phyloP scores from a whole-genome alignment of 2,888 invertebrate species.

The Aphodius sticticus region DNA sequence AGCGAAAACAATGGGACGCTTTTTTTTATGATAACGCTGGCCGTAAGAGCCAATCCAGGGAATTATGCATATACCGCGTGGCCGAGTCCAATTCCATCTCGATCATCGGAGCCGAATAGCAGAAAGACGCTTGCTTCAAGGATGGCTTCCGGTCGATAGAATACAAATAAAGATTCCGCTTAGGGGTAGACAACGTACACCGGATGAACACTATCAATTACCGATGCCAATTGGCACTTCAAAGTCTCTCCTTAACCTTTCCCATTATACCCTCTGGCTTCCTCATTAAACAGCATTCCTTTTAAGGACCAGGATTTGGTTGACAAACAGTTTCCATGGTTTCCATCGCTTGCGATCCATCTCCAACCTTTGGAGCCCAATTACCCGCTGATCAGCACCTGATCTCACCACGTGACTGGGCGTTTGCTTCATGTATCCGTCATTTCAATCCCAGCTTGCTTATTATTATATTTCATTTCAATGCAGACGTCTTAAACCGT shows the following conservation, averaged over 20 bases:
- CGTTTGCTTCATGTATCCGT: too few relatives aligned
- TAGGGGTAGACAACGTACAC: too few relatives aligned
- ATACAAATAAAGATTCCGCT: not conserved
- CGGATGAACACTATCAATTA: not conserved
- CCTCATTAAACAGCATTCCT: too few relatives aligned
- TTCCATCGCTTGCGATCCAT: too few relatives aligned
- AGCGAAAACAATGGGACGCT: not conserved
- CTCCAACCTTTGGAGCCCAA: too few relatives aligned
- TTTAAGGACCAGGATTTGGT: too few relatives aligned
- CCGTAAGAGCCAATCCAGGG: not conserved
- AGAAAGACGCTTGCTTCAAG: not conserved
- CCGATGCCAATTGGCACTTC: not conserved
- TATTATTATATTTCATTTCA: too few relatives aligned
- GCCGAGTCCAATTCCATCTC: not conserved
- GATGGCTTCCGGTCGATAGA: not conserved
- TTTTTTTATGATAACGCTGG: not conserved
- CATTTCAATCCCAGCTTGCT: too few relatives aligned
- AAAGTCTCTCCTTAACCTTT: not conserved
- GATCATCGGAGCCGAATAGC: not conserved
- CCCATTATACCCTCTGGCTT: not conserved
- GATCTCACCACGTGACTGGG: too few relatives aligned
- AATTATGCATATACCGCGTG: not conserved
- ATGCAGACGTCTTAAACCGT: too few relatives aligned
- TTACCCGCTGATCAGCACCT: too few relatives aligned
- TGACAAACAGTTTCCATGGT: too few relatives aligned